Evolutionary conservation across 2,888 invertebrate species (phyloP), one percentile per base, ranked within the genome.

Genomic region (Drosophila diplacantha): DNA sequence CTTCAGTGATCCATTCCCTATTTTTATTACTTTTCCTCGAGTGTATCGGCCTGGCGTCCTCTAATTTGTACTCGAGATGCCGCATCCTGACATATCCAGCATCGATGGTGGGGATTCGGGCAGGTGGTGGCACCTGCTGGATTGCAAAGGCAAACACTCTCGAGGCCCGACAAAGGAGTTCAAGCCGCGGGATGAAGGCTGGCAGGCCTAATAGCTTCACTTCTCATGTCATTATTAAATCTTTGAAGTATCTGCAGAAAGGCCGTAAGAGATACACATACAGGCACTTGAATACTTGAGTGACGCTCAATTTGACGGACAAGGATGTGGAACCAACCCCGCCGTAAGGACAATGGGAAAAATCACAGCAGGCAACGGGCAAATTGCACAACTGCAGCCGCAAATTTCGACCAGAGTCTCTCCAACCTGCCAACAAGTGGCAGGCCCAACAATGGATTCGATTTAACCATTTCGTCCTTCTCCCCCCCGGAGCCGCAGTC

Each of bases 151-250:
- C 81, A 77, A 80, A 80, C 64, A 69, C 35, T 54, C 31, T 54
- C 22, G 41, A 61, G 49, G 35, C 31, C 44, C 18, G 38, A 12
- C 43, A 47, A 47, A 56, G 32, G 20, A 38, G 53, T 18, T 35
- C 32, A 20, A 31, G 39, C 14, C 64, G 63, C 52, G 57, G 70
- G 74, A 24, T 35, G 24, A 9, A 31, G 44, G 44, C 64, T 58
- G 74, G 44, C 65, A 60, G 75, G 52, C 70, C 71, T 81, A 82
- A 81, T 81, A 74, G 78, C 56, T 65, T 74, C 75, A 49, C 75
- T 71, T 74, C 81, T 82, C 81, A 81, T 78, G 81, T 81, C 74
- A 81, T 81, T 83, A 83, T 81, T 83, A 81, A 83, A 83, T 81
- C 80, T 74, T 83, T 81, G 67, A 81, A 81, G 81, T 74, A 75